Evolutionary conservation across 2,797 vertebrate genomes (phyloP), one percentile per base, ranked within the genome.

Genomic region (Hipposideros larvatus): DNA sequence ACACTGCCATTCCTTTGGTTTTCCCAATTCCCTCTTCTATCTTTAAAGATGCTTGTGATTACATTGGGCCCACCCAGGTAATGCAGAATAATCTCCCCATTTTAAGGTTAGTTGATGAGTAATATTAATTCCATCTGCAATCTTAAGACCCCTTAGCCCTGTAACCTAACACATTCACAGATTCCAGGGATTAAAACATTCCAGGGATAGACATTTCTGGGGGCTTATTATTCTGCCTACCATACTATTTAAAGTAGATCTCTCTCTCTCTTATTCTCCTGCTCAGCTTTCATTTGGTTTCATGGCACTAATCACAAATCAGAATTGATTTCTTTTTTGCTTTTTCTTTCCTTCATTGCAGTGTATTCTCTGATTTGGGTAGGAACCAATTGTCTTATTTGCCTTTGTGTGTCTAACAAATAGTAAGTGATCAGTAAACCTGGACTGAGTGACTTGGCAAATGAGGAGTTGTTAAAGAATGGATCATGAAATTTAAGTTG

Each of bases 261-360:
- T 75, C 13, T 8, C 53, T 75, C 13, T 8, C 16, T 41, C 15
- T 51, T 51, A 73, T 73, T 75, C 21, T 77, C 48, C 83, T 68
- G 21, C 34, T 82, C n/a, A 83, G 70, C 43, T 88, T 61, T 77
- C 92, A 6, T 61, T 88, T 88, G 71, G 22, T 92, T 92, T 84
- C 70, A 37, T 48, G 43, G 43, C 34, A 53, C 18, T 71, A 55
- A 75, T 77, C 2, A 92, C 18, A 71, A 71, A 55, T 70, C 63
- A 65, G 63, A 85, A 79, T 63, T 90, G 46, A 43, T n/a, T 85
- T 61, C 21, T 79, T 57, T 3, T 46, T 82, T 87, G 48, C 21
- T 92, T 83, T 88, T 83, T 61, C n/a, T 61, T 31, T 51, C 7
- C 57, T 11, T 82, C 15, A 51, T 87, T 41, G 68, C 51, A 84